Evolutionary conservation across 2,113 vertebrate genomes (phyloP), one percentile per base, ranked within the genome.

Genomic region (Neopipo cinnamomea): DNA sequence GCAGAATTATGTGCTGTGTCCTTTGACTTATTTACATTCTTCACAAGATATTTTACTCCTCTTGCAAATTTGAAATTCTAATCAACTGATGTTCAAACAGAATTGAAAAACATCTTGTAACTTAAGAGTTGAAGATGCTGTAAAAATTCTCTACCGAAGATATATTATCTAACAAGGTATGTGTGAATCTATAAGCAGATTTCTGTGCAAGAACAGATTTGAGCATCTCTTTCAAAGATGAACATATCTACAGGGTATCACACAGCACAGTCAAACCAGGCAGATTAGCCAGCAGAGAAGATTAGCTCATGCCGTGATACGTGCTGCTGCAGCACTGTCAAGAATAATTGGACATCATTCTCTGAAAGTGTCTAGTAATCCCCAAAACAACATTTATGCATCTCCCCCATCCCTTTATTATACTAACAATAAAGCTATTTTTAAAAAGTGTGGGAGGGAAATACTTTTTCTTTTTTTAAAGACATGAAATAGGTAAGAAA

Each of bases 41-140:
- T 88, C 67, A 61, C 21, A 91, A 88, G 56, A 27, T 85, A 77
- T 70, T 91, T 85, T 91, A 89, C 41, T 52, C 89, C 83, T 58
- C 68, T 70, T 78, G 58, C 37, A 93, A 33, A 96, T 95, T 35
- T 95, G 76, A 94, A 97, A 97, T 95, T 96, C 81, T 84, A 87
- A 94, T 53, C 49, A 63, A 70, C 35, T 91, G 72, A 92, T 41
- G 33, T 80, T 94, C 75, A 91, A 87, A 81, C 11, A 91, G 59
- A 96, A 84, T 47, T 90, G 90, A 82, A 80, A 93, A 97, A 92
- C 67, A 77, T n/a, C 44, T 90, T 47, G 30, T 76, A 50, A 93
- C 30, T 70, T 58, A 53, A 73, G 44, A 89, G 46, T 58, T 39
- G 10, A 47, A 68, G 50, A 78, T 28, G 9, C 42, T 78, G 56